Percentiles rank a stretch among this genome's conserved stretches.
phyloP scores from a whole-genome alignment of 2,113 vertebrate species.

The Dromiciops gliroides region DNA sequence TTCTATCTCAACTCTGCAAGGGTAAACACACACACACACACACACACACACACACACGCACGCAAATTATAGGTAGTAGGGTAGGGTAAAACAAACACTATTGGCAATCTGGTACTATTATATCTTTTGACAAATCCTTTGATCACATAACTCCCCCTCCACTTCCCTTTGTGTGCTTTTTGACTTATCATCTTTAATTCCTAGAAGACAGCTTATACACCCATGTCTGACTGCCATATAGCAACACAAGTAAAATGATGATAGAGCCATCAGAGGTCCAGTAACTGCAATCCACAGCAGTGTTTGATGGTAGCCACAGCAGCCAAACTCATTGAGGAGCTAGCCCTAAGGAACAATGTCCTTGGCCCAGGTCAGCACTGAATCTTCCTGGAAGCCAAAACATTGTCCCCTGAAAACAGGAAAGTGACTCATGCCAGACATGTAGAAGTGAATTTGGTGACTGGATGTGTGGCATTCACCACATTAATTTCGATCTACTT shows the following conservation, averaged over 20 bases:
- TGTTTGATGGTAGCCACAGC: neutral
- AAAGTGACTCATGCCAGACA: no score
- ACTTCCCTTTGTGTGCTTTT: neutral
- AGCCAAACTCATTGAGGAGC: neutral
- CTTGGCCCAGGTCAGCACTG: neutral
- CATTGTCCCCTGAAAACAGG: neutral
- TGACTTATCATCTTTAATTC: neutral
- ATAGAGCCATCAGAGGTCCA: neutral
- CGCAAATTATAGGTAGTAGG: neutral
- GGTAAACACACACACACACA: neutral
- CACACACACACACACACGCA: neutral
- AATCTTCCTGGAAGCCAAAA: neutral
- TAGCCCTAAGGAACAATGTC: neutral
- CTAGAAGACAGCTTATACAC: neutral
- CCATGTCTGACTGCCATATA: neutral
- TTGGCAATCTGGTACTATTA: neutral
- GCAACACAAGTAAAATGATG: neutral
- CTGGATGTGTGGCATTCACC: neutral
- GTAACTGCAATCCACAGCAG: neutral
- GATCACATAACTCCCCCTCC: neutral
- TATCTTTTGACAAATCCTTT: neutral
- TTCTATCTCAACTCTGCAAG: neutral
- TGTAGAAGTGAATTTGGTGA: neutral
- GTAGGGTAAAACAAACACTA: neutral
- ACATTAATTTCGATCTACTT: neutral